Evolutionary conservation across 64 coral and sea anemone species (phyloP), one percentile per base, ranked within the genome.

Genomic region (Stichodactyla mertensii): DNA sequence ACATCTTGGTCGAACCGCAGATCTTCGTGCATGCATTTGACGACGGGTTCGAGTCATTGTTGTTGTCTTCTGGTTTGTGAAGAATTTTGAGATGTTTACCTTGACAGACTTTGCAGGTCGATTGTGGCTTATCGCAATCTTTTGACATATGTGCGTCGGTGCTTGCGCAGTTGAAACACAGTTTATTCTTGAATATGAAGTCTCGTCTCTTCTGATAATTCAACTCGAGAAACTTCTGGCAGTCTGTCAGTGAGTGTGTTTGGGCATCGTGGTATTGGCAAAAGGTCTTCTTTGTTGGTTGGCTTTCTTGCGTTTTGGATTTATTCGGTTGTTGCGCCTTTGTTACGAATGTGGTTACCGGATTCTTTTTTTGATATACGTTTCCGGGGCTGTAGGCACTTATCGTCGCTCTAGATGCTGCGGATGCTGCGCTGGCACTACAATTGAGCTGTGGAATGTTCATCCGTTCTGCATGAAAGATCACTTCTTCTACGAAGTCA

Each of bases 401-500:
- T 58, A 1, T 58, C 56, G 56, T 58, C 56, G 1, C 5, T 58
- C 56, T 58, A 58, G 56, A 58, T 58, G 56, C 56, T 58, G 56
- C 56, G 4, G 56, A 58, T 58, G 56, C 56, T 58, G 56, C 56
- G 1, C 8, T 11, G 4, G 56, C 56, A 58, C 6, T 58, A 58
- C 56, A 58, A 58, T 58, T 78, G 62, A 87, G 13, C 71, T 89
- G 88, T 77, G 61, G 88, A 27, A 83, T 93, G 92, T 89, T 89
- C 92, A 86, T 57, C 58, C 92, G 84, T 36, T 89, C 84, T 0
- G 84, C 84, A 62, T 93, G 84, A 53, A 89, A 93, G 18, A 19
- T 85, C 15, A 93, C 87, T 57, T 93, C 88, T 87, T 57, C 82
- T 0, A 89, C 83, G 57, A 89, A 58, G 3, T 45, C 36, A 45